These are phyloP conservation scores for Lampris megalopsis DNA, from an alignment of 2,113 vertebrate species.

Conservation along the genomic window DNA sequence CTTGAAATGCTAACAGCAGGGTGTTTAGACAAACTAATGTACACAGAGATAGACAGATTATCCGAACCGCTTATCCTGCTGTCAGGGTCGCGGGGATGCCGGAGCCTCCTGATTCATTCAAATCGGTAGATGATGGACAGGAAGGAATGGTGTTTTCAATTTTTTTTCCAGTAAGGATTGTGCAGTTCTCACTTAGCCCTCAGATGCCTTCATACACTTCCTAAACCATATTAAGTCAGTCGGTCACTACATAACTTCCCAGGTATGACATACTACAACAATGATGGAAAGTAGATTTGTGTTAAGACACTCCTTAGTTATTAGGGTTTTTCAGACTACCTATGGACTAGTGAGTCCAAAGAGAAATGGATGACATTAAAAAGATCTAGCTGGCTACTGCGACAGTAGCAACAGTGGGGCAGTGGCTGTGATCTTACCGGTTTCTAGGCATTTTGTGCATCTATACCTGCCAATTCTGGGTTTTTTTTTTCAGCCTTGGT, in stretches of 20 bases:
- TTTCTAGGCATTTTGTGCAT: not conserved
- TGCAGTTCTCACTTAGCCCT: no score
- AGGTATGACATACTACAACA: not conserved
- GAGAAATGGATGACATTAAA: not conserved
- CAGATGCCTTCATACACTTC: no score
- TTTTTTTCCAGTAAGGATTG: no score
- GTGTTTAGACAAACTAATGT: conserved; percentile 7
- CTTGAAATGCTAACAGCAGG: conserved; percentile 90
- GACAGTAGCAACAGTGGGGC: not conserved
- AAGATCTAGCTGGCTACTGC: not conserved
- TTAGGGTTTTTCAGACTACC: not conserved
- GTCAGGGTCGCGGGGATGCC: no score
- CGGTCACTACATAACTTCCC: not conserved
- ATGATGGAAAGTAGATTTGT: not conserved
- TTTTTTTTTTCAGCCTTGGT: no score
- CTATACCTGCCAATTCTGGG: no score
- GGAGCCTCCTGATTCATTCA: not conserved
- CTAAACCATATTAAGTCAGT: no score
- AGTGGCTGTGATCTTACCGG: no score
- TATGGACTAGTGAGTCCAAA: not conserved
- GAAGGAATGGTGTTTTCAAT: no score
- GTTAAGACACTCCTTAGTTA: not conserved
- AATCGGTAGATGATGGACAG: not conserved
- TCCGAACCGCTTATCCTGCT: no score
- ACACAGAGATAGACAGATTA: not conserved